Percentiles rank a stretch among this genome's conserved stretches.
phyloP scores from a whole-genome alignment of 2,113 vertebrate genomes.

The Mesoclemmys tuberculata region DNA sequence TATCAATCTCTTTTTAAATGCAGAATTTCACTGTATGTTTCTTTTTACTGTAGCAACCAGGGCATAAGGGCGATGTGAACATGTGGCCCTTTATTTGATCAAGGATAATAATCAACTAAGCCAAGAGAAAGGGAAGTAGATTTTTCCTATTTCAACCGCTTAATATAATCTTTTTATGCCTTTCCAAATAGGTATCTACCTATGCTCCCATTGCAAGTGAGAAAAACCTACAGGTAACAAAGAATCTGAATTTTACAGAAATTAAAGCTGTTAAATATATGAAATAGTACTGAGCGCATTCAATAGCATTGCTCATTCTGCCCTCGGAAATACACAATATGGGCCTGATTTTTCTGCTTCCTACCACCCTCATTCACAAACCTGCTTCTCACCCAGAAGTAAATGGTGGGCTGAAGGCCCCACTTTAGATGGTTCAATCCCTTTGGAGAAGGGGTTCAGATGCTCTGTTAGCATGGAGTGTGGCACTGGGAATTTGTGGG shows the following conservation, averaged over 20 bases:
- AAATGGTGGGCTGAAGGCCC: not conserved
- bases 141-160: constrained; percentile 75
- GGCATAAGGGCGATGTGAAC: constrained; percentile 81
- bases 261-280: not conserved
- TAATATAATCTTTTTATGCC: constrained; percentile 72
- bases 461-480: not conserved
- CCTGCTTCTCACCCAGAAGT: not conserved
- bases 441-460: not conserved
- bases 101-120: constrained; percentile 87
- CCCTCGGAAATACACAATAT: not conserved
- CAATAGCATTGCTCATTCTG: not conserved
- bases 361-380: not conserved
- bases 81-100: constrained; percentile 87
- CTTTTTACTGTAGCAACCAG: constrained; percentile 77
- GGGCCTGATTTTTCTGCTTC: fast-evolving
- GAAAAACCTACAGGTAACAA: constrained; percentile 6
- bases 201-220: constrained; percentile 47
- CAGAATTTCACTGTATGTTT: constrained; percentile 61
- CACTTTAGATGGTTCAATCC: not conserved
- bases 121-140: constrained; percentile 74
- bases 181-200: constrained; percentile 71
- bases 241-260: constrained; percentile 6
- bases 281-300: not conserved
- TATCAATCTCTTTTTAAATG: constrained; percentile 53
- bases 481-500: not conserved